Evolutionary conservation across 2,888 invertebrate species (phyloP).

Genomic region (Lasioglossum morio): DNA sequence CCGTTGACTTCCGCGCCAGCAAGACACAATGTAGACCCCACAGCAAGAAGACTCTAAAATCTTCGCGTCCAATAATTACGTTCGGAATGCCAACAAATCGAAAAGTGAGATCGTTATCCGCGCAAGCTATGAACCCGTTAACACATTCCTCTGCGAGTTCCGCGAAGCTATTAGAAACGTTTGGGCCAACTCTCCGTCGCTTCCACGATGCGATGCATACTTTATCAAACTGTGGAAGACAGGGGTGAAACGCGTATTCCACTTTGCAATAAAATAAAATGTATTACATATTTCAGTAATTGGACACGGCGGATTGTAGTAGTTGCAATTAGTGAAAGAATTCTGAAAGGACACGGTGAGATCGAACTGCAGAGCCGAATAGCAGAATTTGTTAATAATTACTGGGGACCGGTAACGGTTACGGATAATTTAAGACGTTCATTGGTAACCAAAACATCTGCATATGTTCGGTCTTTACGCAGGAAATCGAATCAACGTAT

Average conservation of each 20-base stretch:
- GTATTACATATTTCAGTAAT: not conserved
- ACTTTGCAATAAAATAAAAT: not conserved
- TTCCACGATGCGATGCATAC: not conserved
- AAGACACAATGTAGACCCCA: not conserved
- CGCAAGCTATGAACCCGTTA: not conserved
- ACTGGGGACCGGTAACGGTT: not conserved
- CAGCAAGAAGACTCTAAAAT: not conserved
- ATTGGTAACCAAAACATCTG: not conserved
- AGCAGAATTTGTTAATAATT: not conserved
- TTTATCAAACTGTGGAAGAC: not conserved
- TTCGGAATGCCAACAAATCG: not conserved
- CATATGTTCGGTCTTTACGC: not conserved
- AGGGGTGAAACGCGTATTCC: not conserved
- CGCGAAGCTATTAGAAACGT: not conserved
- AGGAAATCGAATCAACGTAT: not conserved
- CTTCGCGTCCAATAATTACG: not conserved
- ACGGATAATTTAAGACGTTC: not conserved
- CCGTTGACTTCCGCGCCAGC: not conserved
- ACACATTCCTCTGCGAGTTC: not conserved
- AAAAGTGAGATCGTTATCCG: not conserved
- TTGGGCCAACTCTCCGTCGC: not conserved
- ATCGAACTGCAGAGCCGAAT: not conserved
- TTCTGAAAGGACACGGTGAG: not conserved
- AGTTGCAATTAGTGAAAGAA: not conserved
- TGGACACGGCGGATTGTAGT: not conserved